Conservation (phyloP, 2,113 vertebrate species). For the Drymodes brunneopygia region DNA sequence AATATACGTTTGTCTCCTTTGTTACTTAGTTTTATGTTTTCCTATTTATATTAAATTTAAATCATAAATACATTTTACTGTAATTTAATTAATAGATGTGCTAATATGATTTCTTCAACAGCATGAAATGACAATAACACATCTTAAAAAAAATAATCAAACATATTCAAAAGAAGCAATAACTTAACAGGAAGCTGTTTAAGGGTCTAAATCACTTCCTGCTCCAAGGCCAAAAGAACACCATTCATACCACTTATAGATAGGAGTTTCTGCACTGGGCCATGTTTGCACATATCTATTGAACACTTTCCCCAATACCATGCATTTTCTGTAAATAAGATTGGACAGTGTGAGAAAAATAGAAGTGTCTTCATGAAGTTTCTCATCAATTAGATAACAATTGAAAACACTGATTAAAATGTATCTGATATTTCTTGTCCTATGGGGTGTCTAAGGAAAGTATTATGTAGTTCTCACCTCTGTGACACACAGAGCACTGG, state of each 20-base stretch:
- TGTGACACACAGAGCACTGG: background rate
- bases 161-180: background rate
- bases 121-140: background rate
- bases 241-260: background rate
- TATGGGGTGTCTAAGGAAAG: background rate
- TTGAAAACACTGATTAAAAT: background rate
- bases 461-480: background rate
- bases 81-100: background rate
- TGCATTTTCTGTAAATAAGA: background rate
- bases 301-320: background rate
- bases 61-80: background rate
- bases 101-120: background rate
- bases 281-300: background rate
- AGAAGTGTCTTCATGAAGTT: background rate
- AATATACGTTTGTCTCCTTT: background rate
- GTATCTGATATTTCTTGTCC: background rate
- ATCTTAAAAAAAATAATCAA: background rate
- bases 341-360: background rate
- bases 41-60: background rate
- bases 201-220: background rate
- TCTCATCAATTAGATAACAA: background rate
- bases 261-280: background rate
- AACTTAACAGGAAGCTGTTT: background rate
- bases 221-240: background rate
- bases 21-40: background rate